phyloP scores from a whole-genome alignment of 2,888 invertebrate species.

The Stramonita haemastoma region DNA sequence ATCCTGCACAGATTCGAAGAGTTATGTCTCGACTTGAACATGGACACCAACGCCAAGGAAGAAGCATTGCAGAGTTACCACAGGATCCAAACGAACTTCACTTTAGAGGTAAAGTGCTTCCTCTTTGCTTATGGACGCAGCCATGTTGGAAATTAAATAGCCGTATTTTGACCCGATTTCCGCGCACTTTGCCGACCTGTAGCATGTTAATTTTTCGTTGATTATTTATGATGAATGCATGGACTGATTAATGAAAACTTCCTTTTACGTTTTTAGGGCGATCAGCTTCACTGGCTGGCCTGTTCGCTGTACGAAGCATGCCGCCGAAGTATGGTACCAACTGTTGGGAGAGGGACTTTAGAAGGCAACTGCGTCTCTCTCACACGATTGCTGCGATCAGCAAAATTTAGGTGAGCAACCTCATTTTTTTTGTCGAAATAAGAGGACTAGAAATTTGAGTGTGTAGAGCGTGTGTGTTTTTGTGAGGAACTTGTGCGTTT shows the following conservation, averaged over 20 bases:
- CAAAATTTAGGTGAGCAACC: conserved; percentile 87
- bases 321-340: conserved; percentile 87
- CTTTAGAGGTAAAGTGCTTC: conserved; percentile 86
- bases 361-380: conserved; percentile 95
- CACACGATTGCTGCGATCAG: conserved; percentile 90
- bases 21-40: conserved; percentile 91
- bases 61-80: conserved; percentile 91
- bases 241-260: background rate
- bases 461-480: background rate
- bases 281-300: conserved; percentile 93
- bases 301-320: conserved; percentile 96
- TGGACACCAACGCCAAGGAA: conserved; percentile 88
- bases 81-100: conserved; percentile 88
- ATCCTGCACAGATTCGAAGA: conserved; percentile 80
- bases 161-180: conserved; percentile 32
- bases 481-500: background rate
- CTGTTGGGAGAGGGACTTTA: conserved; percentile 85
- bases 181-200: conserved; percentile 22
- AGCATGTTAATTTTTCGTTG: background rate
- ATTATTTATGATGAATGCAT: conserved; percentile 17
- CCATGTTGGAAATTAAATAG: conserved; percentile 48
- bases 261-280: conserved; percentile 80
- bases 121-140: conserved; percentile 41
- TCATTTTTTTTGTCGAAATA: background rate
- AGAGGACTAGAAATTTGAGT: background rate